Conservation (phyloP, 2,888 invertebrate genomes). For the Lycocerus yunnanus region DNA sequence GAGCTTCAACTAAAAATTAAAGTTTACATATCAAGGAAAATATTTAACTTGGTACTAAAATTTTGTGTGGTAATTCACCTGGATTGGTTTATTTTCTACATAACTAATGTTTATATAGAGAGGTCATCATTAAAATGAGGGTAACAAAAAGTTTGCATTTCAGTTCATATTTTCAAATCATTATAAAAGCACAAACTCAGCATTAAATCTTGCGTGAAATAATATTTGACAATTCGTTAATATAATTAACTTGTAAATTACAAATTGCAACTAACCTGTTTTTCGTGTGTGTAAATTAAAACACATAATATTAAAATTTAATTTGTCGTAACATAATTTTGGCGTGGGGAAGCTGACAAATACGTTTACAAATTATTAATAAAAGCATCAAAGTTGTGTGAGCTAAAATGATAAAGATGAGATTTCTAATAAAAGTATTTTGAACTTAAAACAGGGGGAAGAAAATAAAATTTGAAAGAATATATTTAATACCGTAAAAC, state of each 20-base stretch:
- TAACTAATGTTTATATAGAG: conserved; percentile 17
- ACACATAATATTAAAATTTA: background rate
- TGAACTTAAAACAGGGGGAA: conserved; percentile 21
- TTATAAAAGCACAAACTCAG: conserved; percentile 23
- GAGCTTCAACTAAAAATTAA: background rate
- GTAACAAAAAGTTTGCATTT: conserved; percentile 20
- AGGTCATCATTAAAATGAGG: conserved; percentile 18
- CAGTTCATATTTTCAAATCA: conserved; percentile 26
- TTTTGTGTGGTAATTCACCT: background rate
- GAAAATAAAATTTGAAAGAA: conserved; percentile 29
- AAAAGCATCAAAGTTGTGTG: background rate
- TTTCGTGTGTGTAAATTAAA: conserved; percentile 11
- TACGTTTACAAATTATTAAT: background rate
- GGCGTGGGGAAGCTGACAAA: background rate
- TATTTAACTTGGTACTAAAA: background rate
- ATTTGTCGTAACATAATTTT: background rate
- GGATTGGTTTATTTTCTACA: background rate
- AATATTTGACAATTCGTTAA: background rate
- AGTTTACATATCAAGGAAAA: background rate
- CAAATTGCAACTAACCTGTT: conserved; percentile 19
- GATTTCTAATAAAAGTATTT: conserved; percentile 26
- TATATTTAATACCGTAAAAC: conserved; percentile 38
- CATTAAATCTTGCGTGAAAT: conserved; percentile 19
- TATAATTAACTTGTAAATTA: conserved; percentile 16
- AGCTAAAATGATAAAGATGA: conserved; percentile 4